phyloP scores from a whole-genome alignment of 2,797 vertebrate species.

The Enteromius treurensis region DNA sequence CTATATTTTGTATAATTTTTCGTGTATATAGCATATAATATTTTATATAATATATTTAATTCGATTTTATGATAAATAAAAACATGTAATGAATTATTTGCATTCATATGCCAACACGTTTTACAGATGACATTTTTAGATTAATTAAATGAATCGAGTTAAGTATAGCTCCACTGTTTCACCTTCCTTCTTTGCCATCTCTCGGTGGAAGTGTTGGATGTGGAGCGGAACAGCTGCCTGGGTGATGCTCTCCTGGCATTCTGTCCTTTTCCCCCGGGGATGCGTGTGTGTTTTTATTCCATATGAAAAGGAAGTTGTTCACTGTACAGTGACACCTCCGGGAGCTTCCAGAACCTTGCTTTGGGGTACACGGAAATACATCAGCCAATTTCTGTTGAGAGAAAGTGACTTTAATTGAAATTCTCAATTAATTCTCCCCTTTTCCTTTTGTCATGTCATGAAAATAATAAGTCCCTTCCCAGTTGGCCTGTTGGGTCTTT shows the following conservation, averaged over 20 bases:
- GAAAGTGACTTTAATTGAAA: not conserved
- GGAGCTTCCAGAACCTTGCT: not conserved
- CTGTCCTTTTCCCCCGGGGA: constrained; percentile 37
- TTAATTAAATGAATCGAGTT: not conserved
- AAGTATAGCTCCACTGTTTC: not conserved
- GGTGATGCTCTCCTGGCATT: constrained; percentile 45
- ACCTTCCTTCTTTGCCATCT: not conserved
- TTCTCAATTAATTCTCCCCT: not conserved
- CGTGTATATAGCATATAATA: not conserved
- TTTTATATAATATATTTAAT: not conserved
- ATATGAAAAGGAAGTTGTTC: constrained; percentile 53
- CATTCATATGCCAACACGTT: not conserved
- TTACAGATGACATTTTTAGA: not conserved
- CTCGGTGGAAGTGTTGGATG: not conserved
- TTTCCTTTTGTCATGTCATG: not conserved
- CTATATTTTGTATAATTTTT: too few relatives aligned
- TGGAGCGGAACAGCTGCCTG: constrained; percentile 42
- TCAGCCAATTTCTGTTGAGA: not conserved
- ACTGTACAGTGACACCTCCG: constrained; percentile 11
- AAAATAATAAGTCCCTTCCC: not conserved
- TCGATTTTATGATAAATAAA: not conserved
- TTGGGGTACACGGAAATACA: constrained; percentile 1
- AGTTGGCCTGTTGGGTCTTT: not conserved
- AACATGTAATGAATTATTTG: not conserved
- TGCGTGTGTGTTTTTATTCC: constrained; percentile 39